Conservation (phyloP, 2,797 vertebrate species). For the Synanceia verrucosa region DNA sequence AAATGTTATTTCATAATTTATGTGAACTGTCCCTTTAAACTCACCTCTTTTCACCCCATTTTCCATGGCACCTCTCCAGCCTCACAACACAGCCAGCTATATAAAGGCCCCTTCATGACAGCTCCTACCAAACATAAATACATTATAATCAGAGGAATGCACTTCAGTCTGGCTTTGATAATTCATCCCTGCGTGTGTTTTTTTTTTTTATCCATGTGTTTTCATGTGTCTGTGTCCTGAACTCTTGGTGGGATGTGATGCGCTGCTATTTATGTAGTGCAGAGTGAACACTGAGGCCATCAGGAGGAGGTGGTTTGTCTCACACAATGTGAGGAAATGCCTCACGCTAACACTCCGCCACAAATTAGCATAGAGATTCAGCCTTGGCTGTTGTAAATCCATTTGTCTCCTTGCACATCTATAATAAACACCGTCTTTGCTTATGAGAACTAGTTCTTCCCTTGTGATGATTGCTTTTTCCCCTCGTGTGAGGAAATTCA, state of each 20-base stretch:
- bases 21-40: too few species aligned
- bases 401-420: slow-evolving; percentile 43
- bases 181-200: background rate
- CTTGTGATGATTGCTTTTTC: slow-evolving; percentile 48
- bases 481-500: slow-evolving; percentile 6
- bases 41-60: too few species aligned
- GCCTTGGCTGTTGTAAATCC: slow-evolving; percentile 49
- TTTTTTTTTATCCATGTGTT: background rate
- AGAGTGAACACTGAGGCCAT: slow-evolving; percentile 31
- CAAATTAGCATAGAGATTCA: slow-evolving; percentile 58
- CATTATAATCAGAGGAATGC: slow-evolving; percentile 19
- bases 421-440: slow-evolving; percentile 60
- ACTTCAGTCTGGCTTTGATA: background rate
- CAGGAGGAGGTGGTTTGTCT: slow-evolving; percentile 42
- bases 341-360: slow-evolving; percentile 26
- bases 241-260: slow-evolving; percentile 20
- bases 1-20: too few species aligned
- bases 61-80: background rate
- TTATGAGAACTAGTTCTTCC: slow-evolving; percentile 37
- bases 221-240: slow-evolving; percentile 18
- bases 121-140: background rate
- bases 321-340: slow-evolving; percentile 31
- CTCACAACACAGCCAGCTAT: background rate
- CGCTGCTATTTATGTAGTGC: slow-evolving; percentile 16
- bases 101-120: background rate